A percentile compares a stretch with the other conserved stretches of the same genome.
Evolutionary conservation across 1,140 invertebrate genomes (phyloP).

Genomic region (Ephestia elutella): DNA sequence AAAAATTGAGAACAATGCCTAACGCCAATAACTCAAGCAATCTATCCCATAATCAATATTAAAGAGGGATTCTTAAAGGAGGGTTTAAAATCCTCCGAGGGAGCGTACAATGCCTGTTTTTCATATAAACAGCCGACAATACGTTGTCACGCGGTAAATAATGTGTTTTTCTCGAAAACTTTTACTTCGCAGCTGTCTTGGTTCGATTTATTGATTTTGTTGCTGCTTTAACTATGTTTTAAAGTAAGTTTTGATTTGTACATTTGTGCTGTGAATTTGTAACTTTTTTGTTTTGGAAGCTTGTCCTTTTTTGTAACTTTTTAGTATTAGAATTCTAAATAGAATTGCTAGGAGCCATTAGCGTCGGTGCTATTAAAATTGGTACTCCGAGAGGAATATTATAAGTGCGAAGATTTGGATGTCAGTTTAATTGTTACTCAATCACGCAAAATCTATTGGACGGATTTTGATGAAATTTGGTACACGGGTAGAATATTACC

Average conservation of each 20-base stretch:
- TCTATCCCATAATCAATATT: constrained; percentile 5
- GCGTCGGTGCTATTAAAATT: no score
- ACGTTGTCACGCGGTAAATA: constrained; percentile 1
- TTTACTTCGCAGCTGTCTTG: background rate
- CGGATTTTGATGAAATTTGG: no score
- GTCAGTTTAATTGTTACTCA: no score
- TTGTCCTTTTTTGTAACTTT: no score
- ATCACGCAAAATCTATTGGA: no score
- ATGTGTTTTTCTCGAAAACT: background rate
- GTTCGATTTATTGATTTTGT: background rate
- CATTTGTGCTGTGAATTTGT: background rate
- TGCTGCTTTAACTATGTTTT: background rate
- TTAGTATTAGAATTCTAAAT: no score
- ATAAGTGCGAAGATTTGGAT: no score
- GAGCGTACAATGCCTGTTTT: constrained; percentile 14
- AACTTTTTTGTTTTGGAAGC: no score
- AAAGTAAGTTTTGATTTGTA: background rate
- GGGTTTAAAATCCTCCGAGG: constrained; percentile 15
- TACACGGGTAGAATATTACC: no score
- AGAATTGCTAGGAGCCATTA: no score
- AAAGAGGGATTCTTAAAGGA: background rate
- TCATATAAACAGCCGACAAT: constrained; percentile 11
- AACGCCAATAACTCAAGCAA: constrained; percentile 9
- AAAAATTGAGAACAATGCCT: constrained; percentile 1
- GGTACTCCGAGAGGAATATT: no score